Conservation (phyloP, 2,113 vertebrate species). For the Laticauda laticaudata region DNA sequence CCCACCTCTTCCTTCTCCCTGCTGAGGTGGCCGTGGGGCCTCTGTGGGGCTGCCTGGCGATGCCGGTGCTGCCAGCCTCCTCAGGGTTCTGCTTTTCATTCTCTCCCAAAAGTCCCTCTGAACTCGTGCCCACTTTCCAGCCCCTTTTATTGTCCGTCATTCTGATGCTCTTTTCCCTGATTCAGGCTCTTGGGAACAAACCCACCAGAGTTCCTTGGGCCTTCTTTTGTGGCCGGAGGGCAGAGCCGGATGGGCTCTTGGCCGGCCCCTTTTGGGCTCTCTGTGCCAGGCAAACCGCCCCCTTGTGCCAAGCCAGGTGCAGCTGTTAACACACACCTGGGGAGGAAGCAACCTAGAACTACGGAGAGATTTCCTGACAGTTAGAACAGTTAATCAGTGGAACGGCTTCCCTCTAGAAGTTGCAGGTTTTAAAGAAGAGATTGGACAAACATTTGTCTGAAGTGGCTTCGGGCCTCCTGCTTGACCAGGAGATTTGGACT, state of each 20-base stretch:
- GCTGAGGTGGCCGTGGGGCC: background rate
- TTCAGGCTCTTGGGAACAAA: background rate
- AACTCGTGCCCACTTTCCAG: background rate
- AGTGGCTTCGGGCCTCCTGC: background rate
- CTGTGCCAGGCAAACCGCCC: background rate
- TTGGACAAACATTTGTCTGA: background rate
- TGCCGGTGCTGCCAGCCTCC: background rate
- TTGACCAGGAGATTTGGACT: background rate
- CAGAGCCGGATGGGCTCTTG: background rate
- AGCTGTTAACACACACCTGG: background rate
- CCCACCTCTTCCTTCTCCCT: background rate
- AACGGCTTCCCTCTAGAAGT: no score
- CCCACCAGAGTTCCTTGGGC: background rate
- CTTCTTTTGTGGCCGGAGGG: background rate
- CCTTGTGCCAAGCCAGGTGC: background rate
- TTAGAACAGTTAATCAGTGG: background rate
- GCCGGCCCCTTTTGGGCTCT: background rate
- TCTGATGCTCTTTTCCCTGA: accelerated
- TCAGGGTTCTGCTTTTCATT: background rate
- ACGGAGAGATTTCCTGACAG: background rate
- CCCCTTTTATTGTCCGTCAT: background rate
- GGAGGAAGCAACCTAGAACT: background rate
- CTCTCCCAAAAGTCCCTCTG: background rate
- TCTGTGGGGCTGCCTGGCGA: background rate
- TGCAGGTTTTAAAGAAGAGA: background rate